Conservation (phyloP, 2,888 invertebrate species). For the Erynnis tages region DNA sequence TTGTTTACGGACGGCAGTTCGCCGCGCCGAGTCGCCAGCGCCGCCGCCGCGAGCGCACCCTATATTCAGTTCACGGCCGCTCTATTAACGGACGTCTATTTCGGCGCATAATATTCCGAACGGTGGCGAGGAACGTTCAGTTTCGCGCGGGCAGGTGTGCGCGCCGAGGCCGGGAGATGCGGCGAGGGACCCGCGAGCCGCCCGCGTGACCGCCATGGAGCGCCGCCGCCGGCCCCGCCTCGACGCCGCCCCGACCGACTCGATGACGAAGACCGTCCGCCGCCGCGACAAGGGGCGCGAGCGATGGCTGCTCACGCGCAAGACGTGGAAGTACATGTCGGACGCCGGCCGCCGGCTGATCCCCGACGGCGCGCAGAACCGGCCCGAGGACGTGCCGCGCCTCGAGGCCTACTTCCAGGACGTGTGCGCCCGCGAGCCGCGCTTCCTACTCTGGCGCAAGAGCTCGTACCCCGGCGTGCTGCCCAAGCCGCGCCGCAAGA, state of each 20-base stretch:
- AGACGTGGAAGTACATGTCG: conserved; percentile 96
- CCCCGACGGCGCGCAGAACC: conserved; percentile 89
- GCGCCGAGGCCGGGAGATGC: conserved; percentile 51
- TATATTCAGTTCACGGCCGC: conserved; percentile 78
- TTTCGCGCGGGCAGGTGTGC: conserved; percentile 72
- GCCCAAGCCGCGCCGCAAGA: conserved; percentile 79
- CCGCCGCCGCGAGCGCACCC: conserved; percentile 62
- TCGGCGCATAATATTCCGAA: conserved; percentile 71
- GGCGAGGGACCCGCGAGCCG: conserved; percentile 44
- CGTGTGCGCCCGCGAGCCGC: conserved; percentile 88
- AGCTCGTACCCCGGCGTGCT: conserved; percentile 90
- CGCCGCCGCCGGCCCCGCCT: conserved; percentile 64
- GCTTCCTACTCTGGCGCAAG: conserved; percentile 91
- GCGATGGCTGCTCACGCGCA: conserved; percentile 92
- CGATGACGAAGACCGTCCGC: conserved; percentile 73
- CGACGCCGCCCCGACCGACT: conserved; percentile 64
- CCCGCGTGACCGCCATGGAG: conserved; percentile 44
- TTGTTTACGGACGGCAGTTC: conserved; percentile 45
- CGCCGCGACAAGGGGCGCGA: conserved; percentile 85
- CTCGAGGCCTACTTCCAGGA: conserved; percentile 93
- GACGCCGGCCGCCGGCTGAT: conserved; percentile 92
- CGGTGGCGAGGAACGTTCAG: conserved; percentile 69
- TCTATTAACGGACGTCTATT: conserved; percentile 76
- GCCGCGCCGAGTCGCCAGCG: conserved; percentile 46
- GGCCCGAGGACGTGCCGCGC: conserved; percentile 88